These are phyloP conservation scores for Nipponia nippon DNA, from an alignment of 2,113 vertebrate species.

Conservation along the genomic window DNA sequence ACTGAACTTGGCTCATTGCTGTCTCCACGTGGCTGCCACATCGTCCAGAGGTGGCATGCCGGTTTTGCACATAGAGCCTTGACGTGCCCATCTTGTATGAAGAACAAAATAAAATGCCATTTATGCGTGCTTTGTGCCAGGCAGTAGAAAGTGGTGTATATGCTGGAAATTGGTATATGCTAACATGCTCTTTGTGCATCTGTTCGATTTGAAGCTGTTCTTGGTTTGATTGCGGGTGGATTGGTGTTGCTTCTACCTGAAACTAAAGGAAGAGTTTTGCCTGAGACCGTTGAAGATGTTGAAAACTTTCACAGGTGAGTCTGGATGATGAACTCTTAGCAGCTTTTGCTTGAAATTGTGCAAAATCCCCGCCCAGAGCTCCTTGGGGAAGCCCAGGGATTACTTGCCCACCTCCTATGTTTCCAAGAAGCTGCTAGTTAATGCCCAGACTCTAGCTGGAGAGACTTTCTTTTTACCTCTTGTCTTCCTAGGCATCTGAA, in stretches of 20 bases:
- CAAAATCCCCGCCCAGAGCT: not conserved
- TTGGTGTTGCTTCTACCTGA: constrained; percentile 85
- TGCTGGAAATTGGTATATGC: not conserved
- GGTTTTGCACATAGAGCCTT: not conserved
- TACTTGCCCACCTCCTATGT: not conserved
- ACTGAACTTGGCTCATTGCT: not conserved
- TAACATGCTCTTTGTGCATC: not conserved
- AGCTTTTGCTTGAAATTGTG: not conserved
- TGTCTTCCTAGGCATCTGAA: not conserved
- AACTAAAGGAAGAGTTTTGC: constrained; percentile 83
- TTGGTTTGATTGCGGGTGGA: constrained; percentile 80
- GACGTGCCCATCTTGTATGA: not conserved
- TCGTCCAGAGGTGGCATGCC: not conserved
- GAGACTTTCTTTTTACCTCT: not conserved
- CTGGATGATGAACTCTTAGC: not conserved
- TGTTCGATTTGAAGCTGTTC: constrained; percentile 64
- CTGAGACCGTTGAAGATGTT: constrained; percentile 85
- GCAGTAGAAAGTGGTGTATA: not conserved
- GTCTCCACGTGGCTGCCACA: not conserved
- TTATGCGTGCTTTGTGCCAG: not conserved
- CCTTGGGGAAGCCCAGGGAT: not conserved
- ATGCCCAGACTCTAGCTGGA: not conserved
- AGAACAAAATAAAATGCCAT: not conserved
- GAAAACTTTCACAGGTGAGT: constrained; percentile 79
- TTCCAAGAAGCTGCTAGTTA: not conserved